phyloP scores from a whole-genome alignment of 1,140 invertebrate species.

The Saccostrea cuccullata region DNA sequence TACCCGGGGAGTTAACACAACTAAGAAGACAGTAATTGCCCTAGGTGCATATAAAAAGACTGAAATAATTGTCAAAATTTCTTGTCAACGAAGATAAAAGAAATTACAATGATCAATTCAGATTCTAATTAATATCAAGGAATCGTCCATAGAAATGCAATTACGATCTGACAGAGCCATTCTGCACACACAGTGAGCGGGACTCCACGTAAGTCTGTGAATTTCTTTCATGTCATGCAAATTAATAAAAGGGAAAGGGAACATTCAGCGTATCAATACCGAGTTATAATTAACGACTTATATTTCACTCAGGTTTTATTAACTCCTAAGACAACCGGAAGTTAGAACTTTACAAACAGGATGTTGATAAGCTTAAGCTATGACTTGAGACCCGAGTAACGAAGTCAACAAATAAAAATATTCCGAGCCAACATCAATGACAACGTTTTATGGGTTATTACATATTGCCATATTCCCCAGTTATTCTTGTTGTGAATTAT shows the following conservation, averaged over 20 bases:
- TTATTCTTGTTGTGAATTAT: not conserved
- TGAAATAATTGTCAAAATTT: slow-evolving; percentile 33
- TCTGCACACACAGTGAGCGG: not conserved
- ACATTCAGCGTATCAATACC: not conserved
- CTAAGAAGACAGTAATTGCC: slow-evolving; percentile 8
- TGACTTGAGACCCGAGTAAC: not conserved
- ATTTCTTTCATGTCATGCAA: not conserved
- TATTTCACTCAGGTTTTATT: not conserved
- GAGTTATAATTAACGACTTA: not conserved
- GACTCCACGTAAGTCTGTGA: slow-evolving; percentile 20
- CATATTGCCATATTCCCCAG: not conserved
- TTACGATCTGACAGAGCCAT: slow-evolving; percentile 17
- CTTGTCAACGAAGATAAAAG: slow-evolving; percentile 24
- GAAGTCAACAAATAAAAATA: slow-evolving; percentile 25
- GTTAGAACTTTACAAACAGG: slow-evolving; percentile 10
- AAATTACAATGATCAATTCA: slow-evolving; percentile 30
- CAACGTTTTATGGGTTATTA: not conserved
- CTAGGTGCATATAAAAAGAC: slow-evolving; percentile 14
- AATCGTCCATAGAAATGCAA: slow-evolving; percentile 33
- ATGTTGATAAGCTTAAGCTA: not conserved
- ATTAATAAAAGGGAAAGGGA: not conserved
- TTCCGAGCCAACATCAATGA: not conserved
- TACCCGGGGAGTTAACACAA: not conserved
- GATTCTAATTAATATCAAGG: slow-evolving; percentile 17
- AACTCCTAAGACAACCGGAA: not conserved